phyloP scores from a whole-genome alignment of 2,113 vertebrate species.

The Herpetotheres cachinnans region DNA sequence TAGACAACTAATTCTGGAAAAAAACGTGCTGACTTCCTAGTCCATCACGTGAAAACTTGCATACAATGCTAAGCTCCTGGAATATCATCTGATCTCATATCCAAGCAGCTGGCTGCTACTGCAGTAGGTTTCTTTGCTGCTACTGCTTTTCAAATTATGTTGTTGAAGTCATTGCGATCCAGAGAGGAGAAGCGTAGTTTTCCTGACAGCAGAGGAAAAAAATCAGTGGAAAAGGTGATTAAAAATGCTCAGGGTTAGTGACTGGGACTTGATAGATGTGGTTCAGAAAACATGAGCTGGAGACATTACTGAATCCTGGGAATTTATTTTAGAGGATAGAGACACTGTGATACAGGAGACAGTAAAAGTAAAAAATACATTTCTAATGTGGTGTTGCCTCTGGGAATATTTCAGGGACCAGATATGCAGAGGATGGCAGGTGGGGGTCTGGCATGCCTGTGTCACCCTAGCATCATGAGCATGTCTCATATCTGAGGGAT shows the following conservation, averaged over 20 bases:
- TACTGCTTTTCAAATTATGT: neutral
- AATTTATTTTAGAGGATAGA: neutral
- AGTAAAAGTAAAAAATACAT: neutral
- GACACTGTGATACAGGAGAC: neutral
- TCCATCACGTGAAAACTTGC: neutral
- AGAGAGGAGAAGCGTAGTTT: neutral
- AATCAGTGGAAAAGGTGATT: neutral
- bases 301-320: neutral
- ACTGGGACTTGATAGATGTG: neutral
- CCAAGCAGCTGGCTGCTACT: slow-evolving; percentile 4
- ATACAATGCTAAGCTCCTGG: neutral
- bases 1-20: slow-evolving; percentile 26
- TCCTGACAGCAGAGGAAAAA: neutral
- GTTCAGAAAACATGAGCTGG: neutral
- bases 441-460: neutral
- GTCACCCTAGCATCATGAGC: neutral
- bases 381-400: neutral
- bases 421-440: neutral
- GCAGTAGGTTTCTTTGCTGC: neutral
- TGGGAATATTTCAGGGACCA: neutral
- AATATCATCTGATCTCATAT: neutral
- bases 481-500: neutral
- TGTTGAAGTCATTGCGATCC: neutral
- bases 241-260: neutral
- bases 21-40: slow-evolving; percentile 33